Evolutionary conservation across 53 echinoderm and acorn worm genomes (phyloP), one percentile per base, ranked within the genome.

Genomic region (Stichopus horrens): DNA sequence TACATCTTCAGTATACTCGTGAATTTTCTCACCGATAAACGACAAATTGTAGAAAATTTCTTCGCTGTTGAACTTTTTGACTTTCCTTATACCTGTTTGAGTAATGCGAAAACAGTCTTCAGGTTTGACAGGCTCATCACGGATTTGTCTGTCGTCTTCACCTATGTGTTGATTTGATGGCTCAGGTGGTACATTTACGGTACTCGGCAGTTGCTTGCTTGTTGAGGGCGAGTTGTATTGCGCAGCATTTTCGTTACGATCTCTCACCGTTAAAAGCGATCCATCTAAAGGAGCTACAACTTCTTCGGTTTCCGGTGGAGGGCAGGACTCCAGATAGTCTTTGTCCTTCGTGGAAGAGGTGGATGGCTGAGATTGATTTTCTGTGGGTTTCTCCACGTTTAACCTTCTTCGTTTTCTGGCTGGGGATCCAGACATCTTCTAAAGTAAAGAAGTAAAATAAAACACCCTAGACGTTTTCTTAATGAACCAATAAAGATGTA

Each of bases 1-100:
- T n/a, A n/a, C n/a, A 20, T 81, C 57, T 19, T 55, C 81, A 7
- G 58, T 56, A 11, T 11, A 58, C 7, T 56, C 21, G 7, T 19
- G 18, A 56, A 81, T 81, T 8, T 54, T 19, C 8, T 81, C 81
- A 9, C 16, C 81, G 9, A 22, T 54, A 23, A 81, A 81, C 4
- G 21, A 58, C 7, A 81, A n/a, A 18, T 57, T n/a, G 57, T 81
- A 58, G 11, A 20, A 18, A 18, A 57, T 81, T 6, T 9, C 56
- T 7, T 81, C 57, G 56, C 57, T 81, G 16, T 81, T 81, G 57
- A 81, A 81, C 16, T 76, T 76, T 7, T 76, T 22, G 16, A 51
- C 37, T 16, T 76, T 4, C 23, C 53, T 23, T n/a, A 4, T 71
- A 18, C 71, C 71, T 18, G 16, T 71, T 71, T 16, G 14, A 7